Evolutionary conservation across 2,888 invertebrate species (phyloP), one percentile per base, ranked within the genome.

Genomic region (Opisthograptis luteolata): DNA sequence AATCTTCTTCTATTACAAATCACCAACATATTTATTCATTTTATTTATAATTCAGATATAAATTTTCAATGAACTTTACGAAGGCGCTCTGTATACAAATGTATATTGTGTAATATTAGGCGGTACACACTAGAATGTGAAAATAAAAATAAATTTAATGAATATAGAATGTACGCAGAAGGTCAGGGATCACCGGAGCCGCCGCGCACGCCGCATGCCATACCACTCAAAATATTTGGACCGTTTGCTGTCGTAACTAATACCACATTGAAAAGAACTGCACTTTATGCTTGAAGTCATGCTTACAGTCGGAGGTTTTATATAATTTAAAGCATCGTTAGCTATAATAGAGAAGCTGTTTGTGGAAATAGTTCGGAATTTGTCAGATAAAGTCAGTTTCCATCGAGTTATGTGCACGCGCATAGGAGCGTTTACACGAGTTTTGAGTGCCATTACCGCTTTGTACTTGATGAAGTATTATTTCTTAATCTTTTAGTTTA

Each of bases 101-200:
- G 3, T 13, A 40, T 13, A 40, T 13, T 30, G 3, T 5, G 3
- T 39, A 20, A 25, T 37, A 30, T 37, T 12, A 45, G 19, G 24
- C 39, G 9, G 14, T 32, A 24, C 25, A 8, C 4, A 27, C 17
- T 10, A 27, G 32, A 25, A 44, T 44, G 12, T 2, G 13, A 20
- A 31, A 39, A 45, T 39, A 25, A 25, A 39, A 46, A 46, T 40
- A 40, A 34, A 32, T 24, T 15, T 19, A 39, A 25, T 25, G 24
- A 32, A 39, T 25, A 47, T 3, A 28, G 32, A 47, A 41, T 41
- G 28, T 22, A 30, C 12, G 2, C n/a, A 22, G 28, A 17, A 42
- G 48, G 49, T 49, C 49, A 37, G 37, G 39, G 49, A 43, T 42
- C 37, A 49, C 9, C 28, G 24, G 49, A 49, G 31, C 15, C 42